Conservation (phyloP, 2,113 vertebrate genomes). For the Muntiacus muntjak region DNA sequence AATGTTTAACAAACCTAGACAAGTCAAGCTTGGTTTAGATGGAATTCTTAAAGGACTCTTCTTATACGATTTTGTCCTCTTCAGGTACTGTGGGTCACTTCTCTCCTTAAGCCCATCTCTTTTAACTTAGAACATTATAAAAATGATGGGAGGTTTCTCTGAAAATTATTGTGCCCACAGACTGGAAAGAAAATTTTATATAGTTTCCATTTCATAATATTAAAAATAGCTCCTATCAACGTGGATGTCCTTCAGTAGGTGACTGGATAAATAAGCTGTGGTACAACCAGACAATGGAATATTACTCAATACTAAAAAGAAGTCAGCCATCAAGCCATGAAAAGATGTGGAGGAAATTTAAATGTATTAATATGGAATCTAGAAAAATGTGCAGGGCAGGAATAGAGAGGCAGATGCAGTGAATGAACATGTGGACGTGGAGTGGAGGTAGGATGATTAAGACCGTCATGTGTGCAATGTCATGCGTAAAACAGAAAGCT, state of each 20-base stretch:
- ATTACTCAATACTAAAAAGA: background rate
- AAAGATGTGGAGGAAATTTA: background rate
- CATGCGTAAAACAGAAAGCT: background rate
- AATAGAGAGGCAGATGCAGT: background rate
- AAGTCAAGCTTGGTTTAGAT: background rate
- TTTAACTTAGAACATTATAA: background rate
- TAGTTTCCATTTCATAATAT: background rate
- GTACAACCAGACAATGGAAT: background rate
- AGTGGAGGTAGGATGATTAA: background rate
- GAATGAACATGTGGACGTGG: background rate
- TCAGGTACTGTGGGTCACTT: background rate
- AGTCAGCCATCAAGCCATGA: background rate
- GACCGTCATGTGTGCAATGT: background rate
- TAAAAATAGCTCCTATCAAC: background rate
- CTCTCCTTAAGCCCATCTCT: background rate
- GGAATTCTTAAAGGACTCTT: background rate
- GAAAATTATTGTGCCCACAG: background rate
- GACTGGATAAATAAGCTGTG: background rate
- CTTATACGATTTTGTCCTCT: background rate
- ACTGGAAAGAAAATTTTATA: background rate
- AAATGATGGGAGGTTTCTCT: background rate
- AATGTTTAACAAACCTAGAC: background rate
- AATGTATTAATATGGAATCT: background rate
- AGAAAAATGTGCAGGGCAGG: background rate
- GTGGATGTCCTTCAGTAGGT: background rate